Evolutionary conservation across 2,797 vertebrate genomes (phyloP).

Genomic region (Arnoldichthys spilopterus): DNA sequence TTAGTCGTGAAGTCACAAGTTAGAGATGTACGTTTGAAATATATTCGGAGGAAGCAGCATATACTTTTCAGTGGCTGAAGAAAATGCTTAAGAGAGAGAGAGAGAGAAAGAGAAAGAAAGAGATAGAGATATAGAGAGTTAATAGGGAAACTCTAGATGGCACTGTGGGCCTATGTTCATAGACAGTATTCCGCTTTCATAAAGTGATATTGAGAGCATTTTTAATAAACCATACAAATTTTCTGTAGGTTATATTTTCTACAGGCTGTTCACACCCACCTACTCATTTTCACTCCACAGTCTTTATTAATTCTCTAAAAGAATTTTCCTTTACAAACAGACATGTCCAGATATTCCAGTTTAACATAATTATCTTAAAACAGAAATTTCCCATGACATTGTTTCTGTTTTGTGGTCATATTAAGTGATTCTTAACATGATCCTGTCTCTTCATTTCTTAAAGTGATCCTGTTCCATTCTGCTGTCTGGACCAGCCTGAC

Average conservation of each 20-base stretch:
- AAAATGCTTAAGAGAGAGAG: not conserved
- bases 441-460: too few species aligned
- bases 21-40: not conserved
- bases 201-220: not conserved
- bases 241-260: not conserved
- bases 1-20: not conserved
- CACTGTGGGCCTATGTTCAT: conserved; percentile 36
- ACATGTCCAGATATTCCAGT: not conserved
- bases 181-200: not conserved
- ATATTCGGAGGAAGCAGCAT: not conserved
- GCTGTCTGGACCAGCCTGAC: too few species aligned
- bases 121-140: not conserved
- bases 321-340: not conserved
- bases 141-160: conserved; percentile 34
- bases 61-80: not conserved
- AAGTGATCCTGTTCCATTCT: too few species aligned
- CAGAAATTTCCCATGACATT: not conserved
- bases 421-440: too few species aligned
- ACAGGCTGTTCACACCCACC: not conserved
- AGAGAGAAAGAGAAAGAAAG: not conserved
- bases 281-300: not conserved
- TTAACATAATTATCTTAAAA: not conserved
- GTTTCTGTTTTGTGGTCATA: too few species aligned
- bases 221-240: not conserved
- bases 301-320: not conserved